These are phyloP conservation scores for Mastomys coucha DNA, from an alignment of 2,113 vertebrate genomes.

Conservation along the genomic window DNA sequence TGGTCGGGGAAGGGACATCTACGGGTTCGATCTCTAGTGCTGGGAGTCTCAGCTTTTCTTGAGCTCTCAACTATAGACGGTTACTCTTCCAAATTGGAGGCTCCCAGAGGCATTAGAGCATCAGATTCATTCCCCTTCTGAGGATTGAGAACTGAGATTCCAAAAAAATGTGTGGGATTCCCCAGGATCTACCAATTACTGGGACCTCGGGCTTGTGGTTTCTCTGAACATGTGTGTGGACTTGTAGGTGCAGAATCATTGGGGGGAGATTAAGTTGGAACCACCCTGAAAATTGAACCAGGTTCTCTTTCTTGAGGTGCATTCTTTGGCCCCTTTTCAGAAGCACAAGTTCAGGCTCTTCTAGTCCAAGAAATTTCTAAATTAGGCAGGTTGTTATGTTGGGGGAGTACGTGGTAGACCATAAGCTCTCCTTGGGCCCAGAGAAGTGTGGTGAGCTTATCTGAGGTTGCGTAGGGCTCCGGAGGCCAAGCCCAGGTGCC, in stretches of 20 bases:
- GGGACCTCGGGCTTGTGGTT: background rate
- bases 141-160: slow-evolving; percentile 31
- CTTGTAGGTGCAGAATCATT: background rate
- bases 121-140: slow-evolving; percentile 30
- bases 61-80: background rate
- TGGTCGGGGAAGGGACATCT: background rate
- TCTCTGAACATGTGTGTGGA: slow-evolving; percentile 20
- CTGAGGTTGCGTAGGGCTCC: background rate
- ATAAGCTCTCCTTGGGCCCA: background rate
- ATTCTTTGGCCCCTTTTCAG: background rate
- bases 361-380: slow-evolving; percentile 1
- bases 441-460: background rate
- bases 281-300: background rate
- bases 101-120: background rate
- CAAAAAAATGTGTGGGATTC: slow-evolving; percentile 19
- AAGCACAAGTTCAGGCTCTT: background rate
- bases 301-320: background rate
- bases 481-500: background rate
- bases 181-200: slow-evolving; percentile 11
- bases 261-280: background rate
- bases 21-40: background rate
- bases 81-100: background rate
- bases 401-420: background rate
- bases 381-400: background rate
- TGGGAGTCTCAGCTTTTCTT: background rate